Percentiles rank a stretch among this genome's conserved stretches.
Conservation (phyloP, 2,797 vertebrate species). For the Pangasius larnaudii region DNA sequence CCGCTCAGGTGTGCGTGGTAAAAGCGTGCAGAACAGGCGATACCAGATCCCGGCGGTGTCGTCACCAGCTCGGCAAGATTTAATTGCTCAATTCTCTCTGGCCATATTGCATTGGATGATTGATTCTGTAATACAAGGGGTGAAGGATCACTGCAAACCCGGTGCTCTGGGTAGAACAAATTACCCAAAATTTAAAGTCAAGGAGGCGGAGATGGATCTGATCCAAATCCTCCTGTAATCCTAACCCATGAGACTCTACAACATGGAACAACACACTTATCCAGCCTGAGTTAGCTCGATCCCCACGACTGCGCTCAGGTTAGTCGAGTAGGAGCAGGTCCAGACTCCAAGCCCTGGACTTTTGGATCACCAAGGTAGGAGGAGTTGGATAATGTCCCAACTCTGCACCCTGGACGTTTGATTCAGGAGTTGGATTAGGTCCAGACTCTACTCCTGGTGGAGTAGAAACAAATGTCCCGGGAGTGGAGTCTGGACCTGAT, state of each 20-base stretch:
- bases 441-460: not conserved
- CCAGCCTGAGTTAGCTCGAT: not conserved
- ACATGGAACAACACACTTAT: not conserved
- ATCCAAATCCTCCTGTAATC: not conserved
- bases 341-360: not conserved
- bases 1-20: constrained; percentile 35
- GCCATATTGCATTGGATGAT: not conserved
- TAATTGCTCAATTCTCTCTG: not conserved
- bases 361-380: not conserved
- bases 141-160: not conserved
- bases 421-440: not conserved
- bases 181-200: not conserved
- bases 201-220: not conserved
- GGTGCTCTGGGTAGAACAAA: not conserved
- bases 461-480: not conserved
- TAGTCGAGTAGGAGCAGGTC: not conserved
- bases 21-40: constrained; percentile 27
- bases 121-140: not conserved
- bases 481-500: not conserved
- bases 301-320: not conserved
- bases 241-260: not conserved
- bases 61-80: constrained; percentile 18
- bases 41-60: constrained; percentile 4
- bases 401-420: not conserved
- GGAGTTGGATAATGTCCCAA: not conserved